These are phyloP conservation scores for Lasaia peninsularis DNA, from an alignment of 1,140 invertebrate genomes.

Conservation along the genomic window DNA sequence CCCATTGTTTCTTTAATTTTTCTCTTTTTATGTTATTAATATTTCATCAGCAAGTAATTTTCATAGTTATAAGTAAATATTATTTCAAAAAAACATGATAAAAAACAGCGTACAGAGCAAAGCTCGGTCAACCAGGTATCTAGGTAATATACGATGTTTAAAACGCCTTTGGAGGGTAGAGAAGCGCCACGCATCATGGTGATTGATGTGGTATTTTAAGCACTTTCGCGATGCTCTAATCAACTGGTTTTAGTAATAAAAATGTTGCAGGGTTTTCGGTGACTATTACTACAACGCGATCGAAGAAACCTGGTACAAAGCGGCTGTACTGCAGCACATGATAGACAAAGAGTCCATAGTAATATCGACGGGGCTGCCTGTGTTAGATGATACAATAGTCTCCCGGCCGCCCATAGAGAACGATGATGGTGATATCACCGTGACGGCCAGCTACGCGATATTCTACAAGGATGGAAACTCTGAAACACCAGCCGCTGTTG, in stretches of 20 bases:
- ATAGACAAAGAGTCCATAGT: conserved; percentile 86
- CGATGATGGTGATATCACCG: conserved; percentile 78
- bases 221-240: no score
- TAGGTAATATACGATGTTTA: no score
- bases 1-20: no score
- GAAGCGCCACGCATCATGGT: no score
- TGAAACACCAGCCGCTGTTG: conserved; percentile 91
- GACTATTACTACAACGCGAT: conserved; percentile 87
- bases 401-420: conserved; percentile 33
- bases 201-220: no score
- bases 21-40: no score
- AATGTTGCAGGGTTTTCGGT: conserved; percentile 82
- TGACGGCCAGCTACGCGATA: conserved; percentile 91
- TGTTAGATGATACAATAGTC: conserved; percentile 65
- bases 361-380: conserved; percentile 87
- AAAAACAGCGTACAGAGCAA: no score
- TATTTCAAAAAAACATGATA: no score
- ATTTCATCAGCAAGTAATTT: no score
- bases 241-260: not conserved
- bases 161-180: no score
- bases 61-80: no score
- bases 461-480: conserved; percentile 87
- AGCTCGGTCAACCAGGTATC: no score
- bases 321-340: conserved; percentile 91
- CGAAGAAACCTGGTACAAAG: conserved; percentile 95